phyloP scores from a whole-genome alignment of 2,113 vertebrate genomes.

The Paracanthobrama guichenoti region DNA sequence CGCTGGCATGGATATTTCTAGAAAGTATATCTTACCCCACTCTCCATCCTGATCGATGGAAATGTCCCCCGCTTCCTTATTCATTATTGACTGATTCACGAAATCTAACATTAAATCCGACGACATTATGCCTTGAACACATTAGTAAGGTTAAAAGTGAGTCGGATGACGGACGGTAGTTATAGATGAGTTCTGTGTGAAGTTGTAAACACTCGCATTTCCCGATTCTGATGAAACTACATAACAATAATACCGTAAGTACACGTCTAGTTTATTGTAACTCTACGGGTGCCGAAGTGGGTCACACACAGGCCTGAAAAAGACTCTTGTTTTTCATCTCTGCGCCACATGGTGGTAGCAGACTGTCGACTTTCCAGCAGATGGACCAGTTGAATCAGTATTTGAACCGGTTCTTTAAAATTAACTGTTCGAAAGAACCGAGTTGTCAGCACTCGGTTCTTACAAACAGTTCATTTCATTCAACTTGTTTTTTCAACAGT shows the following conservation, averaged over 20 bases:
- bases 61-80: slow-evolving; percentile 54
- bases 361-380: not conserved
- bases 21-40: slow-evolving; percentile 69
- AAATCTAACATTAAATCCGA: slow-evolving; percentile 64
- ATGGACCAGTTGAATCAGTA: too few species aligned
- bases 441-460: too few species aligned
- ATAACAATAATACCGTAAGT: slow-evolving; percentile 48
- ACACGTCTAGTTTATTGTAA: slow-evolving; percentile 66
- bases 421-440: too few species aligned
- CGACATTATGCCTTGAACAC: slow-evolving; percentile 68
- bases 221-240: slow-evolving; percentile 35
- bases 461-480: too few species aligned
- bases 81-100: slow-evolving; percentile 60
- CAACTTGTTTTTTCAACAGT: not conserved
- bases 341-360: slow-evolving; percentile 58
- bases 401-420: not conserved
- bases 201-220: slow-evolving; percentile 46
- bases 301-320: slow-evolving; percentile 21
- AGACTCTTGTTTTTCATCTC: not conserved
- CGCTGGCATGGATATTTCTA: not conserved
- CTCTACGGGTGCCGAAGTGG: slow-evolving; percentile 67
- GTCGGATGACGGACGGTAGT: not conserved
- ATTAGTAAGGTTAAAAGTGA: slow-evolving; percentile 58
- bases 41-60: slow-evolving; percentile 75
- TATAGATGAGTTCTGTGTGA: not conserved